Evolutionary conservation across 2,113 vertebrate species (phyloP).

Genomic region (Thryonomys swinderianus): DNA sequence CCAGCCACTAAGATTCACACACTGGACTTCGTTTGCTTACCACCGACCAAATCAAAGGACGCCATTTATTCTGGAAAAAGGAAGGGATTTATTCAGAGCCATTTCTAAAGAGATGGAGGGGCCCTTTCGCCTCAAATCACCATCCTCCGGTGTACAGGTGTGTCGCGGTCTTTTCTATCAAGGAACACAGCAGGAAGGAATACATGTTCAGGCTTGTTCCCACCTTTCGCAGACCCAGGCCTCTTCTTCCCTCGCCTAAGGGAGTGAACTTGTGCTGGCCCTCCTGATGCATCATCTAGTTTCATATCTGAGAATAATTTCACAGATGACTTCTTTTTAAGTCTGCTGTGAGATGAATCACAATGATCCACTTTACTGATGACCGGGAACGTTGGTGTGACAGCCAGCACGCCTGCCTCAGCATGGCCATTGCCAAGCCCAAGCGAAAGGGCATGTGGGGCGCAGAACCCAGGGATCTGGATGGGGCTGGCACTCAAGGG

Average conservation of each 20-base stretch:
- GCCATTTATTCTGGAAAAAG: background rate
- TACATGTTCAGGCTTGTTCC: background rate
- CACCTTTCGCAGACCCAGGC: background rate
- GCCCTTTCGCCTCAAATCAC: background rate
- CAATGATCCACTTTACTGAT: conserved; percentile 2
- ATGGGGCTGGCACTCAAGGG: background rate
- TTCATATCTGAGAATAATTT: conserved; percentile 45
- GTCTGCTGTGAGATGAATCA: background rate
- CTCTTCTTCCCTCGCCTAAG: background rate
- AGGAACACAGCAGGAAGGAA: background rate
- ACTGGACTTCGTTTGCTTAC: background rate
- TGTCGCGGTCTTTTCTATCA: background rate
- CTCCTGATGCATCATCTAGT: background rate
- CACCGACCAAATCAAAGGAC: background rate
- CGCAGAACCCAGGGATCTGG: accelerated
- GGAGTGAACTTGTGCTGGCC: background rate
- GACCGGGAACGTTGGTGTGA: background rate
- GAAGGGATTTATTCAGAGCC: background rate
- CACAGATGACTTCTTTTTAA: conserved; percentile 29
- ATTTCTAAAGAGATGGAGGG: background rate
- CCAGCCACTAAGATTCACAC: background rate
- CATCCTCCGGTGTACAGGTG: background rate
- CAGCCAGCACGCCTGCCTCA: accelerated
- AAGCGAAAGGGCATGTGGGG: background rate
- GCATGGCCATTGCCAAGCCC: accelerated